phyloP scores from a whole-genome alignment of 2,113 vertebrate genomes.

The Lophius piscatorius region DNA sequence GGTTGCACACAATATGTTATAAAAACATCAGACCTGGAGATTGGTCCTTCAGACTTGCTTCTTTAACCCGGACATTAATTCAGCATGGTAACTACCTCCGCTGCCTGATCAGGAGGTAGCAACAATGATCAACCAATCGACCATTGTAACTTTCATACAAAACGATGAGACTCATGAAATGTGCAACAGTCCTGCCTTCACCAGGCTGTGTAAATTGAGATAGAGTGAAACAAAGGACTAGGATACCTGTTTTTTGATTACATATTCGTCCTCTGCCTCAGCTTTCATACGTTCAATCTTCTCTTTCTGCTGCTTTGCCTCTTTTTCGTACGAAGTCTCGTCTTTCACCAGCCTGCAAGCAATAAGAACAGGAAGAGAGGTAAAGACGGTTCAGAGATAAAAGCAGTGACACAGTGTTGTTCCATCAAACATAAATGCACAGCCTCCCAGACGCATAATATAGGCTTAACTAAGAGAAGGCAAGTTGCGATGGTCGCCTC shows the following conservation, averaged over 20 bases:
- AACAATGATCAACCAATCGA: too few species aligned
- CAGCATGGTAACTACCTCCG: too few species aligned
- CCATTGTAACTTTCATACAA: too few species aligned
- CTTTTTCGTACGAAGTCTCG: conserved; percentile 89
- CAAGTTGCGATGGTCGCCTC: conserved; percentile 62
- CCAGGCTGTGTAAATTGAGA: conserved; percentile 1
- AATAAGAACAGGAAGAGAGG: not conserved
- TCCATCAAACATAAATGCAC: conserved; percentile 38
- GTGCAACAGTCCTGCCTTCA: too few species aligned
- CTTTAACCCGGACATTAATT: too few species aligned
- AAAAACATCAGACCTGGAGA: too few species aligned
- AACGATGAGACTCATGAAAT: too few species aligned
- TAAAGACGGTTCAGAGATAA: conserved; percentile 11
- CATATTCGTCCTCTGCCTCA: conserved; percentile 86
- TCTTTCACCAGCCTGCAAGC: conserved; percentile 91
- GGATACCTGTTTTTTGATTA: conserved; percentile 92
- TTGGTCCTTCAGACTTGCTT: too few species aligned
- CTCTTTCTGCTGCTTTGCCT: conserved; percentile 93
- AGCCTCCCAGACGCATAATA: conserved; percentile 30
- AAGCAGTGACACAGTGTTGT: conserved; percentile 30
- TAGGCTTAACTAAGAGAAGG: conserved; percentile 35
- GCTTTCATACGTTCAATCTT: conserved; percentile 91
- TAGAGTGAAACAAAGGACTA: not conserved
- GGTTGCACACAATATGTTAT: too few species aligned
- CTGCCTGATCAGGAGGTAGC: too few species aligned